Conservation (phyloP, 2,113 vertebrate species). For the Tapirus terrestris region DNA sequence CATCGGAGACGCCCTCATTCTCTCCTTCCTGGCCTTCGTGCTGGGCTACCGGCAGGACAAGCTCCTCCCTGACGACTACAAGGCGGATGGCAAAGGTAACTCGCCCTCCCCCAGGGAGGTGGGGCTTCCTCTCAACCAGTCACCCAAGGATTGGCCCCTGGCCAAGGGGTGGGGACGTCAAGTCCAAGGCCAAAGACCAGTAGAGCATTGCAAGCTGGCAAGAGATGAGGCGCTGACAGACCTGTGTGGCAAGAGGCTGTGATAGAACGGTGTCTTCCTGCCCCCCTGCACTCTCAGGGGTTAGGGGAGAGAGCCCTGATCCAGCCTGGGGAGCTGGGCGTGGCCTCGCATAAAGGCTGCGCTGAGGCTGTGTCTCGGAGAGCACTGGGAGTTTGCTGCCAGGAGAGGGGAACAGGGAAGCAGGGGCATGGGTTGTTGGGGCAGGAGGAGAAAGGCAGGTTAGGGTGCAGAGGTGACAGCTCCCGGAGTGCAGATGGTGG, state of each 20-base stretch:
- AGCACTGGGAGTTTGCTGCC: not conserved
- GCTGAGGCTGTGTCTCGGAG: not conserved
- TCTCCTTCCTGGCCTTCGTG: conserved; percentile 96
- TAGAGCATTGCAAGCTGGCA: not conserved
- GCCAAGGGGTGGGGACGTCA: not conserved
- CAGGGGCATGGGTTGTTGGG: not conserved
- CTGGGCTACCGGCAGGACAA: conserved; percentile 96
- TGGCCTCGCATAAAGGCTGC: not conserved
- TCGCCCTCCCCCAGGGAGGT: rapidly evolving
- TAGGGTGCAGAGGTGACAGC: not conserved
- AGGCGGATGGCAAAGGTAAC: conserved; percentile 93
- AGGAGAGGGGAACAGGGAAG: not conserved
- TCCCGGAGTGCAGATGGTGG: no score
- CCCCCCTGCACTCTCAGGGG: not conserved
- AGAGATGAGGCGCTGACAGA: not conserved
- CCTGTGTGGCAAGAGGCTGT: not conserved
- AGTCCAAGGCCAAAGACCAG: not conserved
- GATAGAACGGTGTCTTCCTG: not conserved
- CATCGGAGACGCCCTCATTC: conserved; percentile 95
- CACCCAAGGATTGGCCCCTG: rapidly evolving
- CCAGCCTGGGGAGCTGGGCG: not conserved
- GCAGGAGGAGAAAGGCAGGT: not conserved
- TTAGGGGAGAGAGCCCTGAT: not conserved
- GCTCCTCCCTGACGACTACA: conserved; percentile 95
- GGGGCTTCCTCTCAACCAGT: not conserved